Evolutionary conservation across 2,888 invertebrate genomes (phyloP).

Genomic region (Tuberolachnus salignus): DNA sequence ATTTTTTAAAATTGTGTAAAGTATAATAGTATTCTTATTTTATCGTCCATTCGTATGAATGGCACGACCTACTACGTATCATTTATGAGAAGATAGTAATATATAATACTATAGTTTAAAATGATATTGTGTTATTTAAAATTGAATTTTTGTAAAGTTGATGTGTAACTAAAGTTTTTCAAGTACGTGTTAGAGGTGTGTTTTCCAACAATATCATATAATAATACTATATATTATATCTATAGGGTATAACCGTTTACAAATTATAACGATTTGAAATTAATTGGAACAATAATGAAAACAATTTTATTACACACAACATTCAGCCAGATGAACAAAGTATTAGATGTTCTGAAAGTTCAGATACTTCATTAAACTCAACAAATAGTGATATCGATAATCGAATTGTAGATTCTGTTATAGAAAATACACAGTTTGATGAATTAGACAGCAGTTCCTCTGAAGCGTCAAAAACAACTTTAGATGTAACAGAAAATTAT

Average conservation of each 20-base stretch:
- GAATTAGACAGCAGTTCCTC: not conserved
- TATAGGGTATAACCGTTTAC: not conserved
- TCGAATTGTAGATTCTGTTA: not conserved
- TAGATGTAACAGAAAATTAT: not conserved
- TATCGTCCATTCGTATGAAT: too few relatives aligned
- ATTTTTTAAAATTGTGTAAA: not conserved
- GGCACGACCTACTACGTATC: too few relatives aligned
- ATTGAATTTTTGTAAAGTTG: too few relatives aligned
- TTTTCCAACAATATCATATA: too few relatives aligned
- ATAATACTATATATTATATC: too few relatives aligned
- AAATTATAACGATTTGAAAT: not conserved
- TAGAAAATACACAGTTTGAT: not conserved
- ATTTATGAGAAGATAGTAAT: too few relatives aligned
- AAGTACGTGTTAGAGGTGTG: too few relatives aligned
- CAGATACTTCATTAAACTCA: not conserved
- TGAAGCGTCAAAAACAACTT: not conserved
- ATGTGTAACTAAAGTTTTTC: too few relatives aligned
- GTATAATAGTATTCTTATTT: too few relatives aligned
- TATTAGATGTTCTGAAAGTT: not conserved
- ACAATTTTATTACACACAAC: not conserved
- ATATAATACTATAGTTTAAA: too few relatives aligned
- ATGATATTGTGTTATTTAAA: too few relatives aligned
- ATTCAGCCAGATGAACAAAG: not conserved
- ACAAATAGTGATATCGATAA: not conserved
- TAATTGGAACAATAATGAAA: not conserved